Evolutionary conservation across 2,888 invertebrate genomes (phyloP).

Genomic region (Anarsia innoxiella): DNA sequence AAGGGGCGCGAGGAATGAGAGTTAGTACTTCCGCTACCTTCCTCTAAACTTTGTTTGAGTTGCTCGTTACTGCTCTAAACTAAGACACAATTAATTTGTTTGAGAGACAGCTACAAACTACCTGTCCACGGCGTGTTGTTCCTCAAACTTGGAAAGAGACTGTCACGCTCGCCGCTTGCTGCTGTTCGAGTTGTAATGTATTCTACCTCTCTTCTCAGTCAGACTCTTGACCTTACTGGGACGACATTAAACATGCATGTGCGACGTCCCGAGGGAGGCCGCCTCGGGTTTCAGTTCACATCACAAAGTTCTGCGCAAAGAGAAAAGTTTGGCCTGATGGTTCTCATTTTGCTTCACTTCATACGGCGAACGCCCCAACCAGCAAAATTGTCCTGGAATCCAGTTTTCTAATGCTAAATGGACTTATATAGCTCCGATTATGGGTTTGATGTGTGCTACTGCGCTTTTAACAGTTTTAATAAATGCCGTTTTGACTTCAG

Average conservation of each 20-base stretch:
- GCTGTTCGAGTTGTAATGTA: constrained; percentile 60
- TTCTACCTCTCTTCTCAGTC: constrained; percentile 57
- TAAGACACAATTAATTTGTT: constrained; percentile 70
- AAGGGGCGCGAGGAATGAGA: no score
- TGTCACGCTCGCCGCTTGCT: constrained; percentile 42
- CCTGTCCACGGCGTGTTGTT: constrained; percentile 56
- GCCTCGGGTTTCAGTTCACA: constrained; percentile 55
- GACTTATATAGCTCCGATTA: no score
- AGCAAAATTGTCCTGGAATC: no score
- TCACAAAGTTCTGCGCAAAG: constrained; percentile 62
- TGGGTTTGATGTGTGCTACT: no score
- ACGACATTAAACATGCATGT: constrained; percentile 70
- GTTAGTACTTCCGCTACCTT: constrained; percentile 45
- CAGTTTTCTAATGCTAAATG: no score
- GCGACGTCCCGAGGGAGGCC: constrained; percentile 50
- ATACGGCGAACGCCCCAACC: constrained; percentile 41
- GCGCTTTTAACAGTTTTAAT: no score
- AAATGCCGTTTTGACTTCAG: no score
- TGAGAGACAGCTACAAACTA: constrained; percentile 70
- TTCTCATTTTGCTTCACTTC: constrained; percentile 53
- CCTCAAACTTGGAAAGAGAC: constrained; percentile 55
- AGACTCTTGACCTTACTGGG: constrained; percentile 69
- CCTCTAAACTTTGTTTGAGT: constrained; percentile 59
- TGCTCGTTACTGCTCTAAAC: constrained; percentile 59
- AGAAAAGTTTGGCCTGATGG: constrained; percentile 60